A percentile compares a stretch with the other conserved stretches of the same genome.
These are phyloP conservation scores for Microcebus murinus DNA, from an alignment of 2,113 vertebrate genomes.

Conservation along the genomic window DNA sequence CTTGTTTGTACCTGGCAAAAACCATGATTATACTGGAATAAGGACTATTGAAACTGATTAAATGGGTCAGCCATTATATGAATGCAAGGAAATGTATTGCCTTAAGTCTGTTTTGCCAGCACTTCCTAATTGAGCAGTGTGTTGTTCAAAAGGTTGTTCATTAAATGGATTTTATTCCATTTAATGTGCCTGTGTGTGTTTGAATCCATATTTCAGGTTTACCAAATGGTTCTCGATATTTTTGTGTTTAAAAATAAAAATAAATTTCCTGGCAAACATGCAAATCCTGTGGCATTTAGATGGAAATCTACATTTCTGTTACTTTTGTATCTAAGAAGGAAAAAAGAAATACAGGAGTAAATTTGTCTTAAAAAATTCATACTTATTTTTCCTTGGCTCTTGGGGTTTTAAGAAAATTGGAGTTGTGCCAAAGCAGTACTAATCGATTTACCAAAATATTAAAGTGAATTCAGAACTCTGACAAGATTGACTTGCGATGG, in stretches of 20 bases:
- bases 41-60: not conserved
- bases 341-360: not conserved
- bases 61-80: not conserved
- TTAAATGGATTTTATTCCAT: not conserved
- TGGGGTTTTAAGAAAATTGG: not conserved
- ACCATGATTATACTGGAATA: accelerated
- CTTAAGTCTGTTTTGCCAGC: slow-evolving; percentile 1
- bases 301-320: not conserved
- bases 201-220: not conserved
- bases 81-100: not conserved
- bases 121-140: not conserved
- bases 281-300: not conserved
- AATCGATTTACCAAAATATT: slow-evolving; percentile 29
- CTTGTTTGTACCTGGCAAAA: not conserved
- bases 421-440: slow-evolving; percentile 23
- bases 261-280: not conserved
- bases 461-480: slow-evolving; percentile 1
- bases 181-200: not conserved
- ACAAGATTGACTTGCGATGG: slow-evolving; percentile 20
- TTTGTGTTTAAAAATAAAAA: slow-evolving; percentile 44
- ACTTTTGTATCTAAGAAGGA: not conserved
- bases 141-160: not conserved
- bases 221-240: not conserved
- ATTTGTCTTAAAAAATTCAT: not conserved
- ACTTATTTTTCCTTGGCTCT: not conserved